Percentiles rank a stretch among this genome's conserved stretches.
Conservation (phyloP, 2,797 vertebrate genomes). For the Trachops cirrhosus region DNA sequence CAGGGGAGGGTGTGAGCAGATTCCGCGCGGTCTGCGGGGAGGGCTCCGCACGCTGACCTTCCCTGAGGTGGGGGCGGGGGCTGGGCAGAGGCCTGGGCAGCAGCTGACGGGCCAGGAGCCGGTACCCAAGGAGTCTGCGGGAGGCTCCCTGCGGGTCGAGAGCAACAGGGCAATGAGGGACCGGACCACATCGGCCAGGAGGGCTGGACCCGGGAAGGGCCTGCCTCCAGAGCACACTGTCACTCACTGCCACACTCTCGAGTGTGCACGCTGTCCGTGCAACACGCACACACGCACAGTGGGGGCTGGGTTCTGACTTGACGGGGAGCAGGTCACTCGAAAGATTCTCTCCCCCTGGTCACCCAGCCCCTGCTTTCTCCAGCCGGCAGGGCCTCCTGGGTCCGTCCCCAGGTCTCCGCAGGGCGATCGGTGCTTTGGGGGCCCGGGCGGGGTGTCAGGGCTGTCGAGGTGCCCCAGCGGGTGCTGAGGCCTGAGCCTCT, state of each 20-base stretch:
- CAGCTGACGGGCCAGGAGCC: neutral
- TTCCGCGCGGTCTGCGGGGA: neutral
- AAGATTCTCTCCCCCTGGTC: neutral
- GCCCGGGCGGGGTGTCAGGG: neutral
- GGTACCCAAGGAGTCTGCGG: neutral
- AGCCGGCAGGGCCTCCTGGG: neutral
- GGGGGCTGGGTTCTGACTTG: neutral
- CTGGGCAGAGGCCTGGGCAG: neutral
- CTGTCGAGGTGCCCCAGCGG: neutral
- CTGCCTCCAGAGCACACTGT: neutral
- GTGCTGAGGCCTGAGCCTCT: neutral
- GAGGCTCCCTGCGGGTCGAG: neutral
- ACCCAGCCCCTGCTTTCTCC: neutral
- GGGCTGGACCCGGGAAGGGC: neutral
- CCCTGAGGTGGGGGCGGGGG: neutral
- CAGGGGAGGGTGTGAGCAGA: neutral
- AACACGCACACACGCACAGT: neutral
- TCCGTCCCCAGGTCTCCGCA: neutral
- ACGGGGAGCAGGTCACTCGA: neutral
- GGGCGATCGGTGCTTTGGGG: neutral
- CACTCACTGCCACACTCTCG: neutral
- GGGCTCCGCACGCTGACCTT: neutral
- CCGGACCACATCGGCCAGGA: accelerated
- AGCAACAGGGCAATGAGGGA: neutral
- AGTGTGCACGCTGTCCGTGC: too few relatives aligned